Evolutionary conservation across 2,888 invertebrate species (phyloP).

Genomic region (Erebia ligea): DNA sequence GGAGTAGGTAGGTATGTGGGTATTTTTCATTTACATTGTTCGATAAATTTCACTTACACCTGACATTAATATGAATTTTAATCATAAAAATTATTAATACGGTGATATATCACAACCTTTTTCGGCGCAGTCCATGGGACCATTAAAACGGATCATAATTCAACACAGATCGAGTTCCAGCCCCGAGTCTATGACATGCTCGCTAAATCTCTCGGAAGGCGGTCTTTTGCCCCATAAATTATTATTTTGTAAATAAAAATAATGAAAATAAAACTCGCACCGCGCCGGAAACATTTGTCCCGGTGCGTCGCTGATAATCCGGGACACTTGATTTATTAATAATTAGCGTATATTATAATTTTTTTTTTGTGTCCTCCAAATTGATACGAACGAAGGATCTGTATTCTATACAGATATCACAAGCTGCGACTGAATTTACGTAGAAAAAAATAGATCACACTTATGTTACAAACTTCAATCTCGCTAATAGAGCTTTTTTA

Average conservation of each 20-base stretch:
- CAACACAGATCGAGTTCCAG: slow-evolving; percentile 73
- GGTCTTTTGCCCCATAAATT: slow-evolving; percentile 76
- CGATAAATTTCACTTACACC: slow-evolving; percentile 26
- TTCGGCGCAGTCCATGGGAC: slow-evolving; percentile 58
- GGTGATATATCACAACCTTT: slow-evolving; percentile 68
- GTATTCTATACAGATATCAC: no score
- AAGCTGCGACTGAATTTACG: no score
- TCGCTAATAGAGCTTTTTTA: no score
- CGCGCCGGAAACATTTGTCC: slow-evolving; percentile 80
- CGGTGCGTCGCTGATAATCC: slow-evolving; percentile 76
- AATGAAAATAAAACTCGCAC: slow-evolving; percentile 76
- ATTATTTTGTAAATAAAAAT: slow-evolving; percentile 80
- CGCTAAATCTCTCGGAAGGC: slow-evolving; percentile 82
- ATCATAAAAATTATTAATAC: slow-evolving; percentile 57
- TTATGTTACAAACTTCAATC: no score
- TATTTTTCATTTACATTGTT: slow-evolving; percentile 22
- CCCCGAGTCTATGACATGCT: slow-evolving; percentile 77
- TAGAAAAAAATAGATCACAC: no score
- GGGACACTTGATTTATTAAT: slow-evolving; percentile 78
- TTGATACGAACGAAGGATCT: no score
- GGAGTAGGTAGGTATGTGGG: not conserved
- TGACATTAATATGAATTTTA: slow-evolving; percentile 59
- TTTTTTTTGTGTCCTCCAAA: no score
- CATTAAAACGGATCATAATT: slow-evolving; percentile 76
- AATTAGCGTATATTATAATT: slow-evolving; percentile 59